These are phyloP conservation scores for Rhingia campestris DNA, from an alignment of 2,888 invertebrate genomes.

Conservation along the genomic window DNA sequence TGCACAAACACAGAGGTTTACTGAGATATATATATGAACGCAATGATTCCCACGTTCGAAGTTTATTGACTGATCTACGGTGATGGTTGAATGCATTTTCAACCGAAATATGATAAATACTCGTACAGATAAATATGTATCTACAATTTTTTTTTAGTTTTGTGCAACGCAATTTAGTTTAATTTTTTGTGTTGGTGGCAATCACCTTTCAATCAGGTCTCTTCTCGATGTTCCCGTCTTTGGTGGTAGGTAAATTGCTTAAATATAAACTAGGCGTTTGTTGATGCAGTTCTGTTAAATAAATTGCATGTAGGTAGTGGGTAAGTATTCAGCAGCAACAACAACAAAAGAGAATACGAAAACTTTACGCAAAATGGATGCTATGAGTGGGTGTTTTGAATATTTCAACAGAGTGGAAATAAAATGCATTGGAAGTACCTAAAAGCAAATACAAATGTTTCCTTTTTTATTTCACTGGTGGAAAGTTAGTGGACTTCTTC, in stretches of 20 bases:
- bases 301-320: slow-evolving; percentile 19
- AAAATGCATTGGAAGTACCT: too few species aligned
- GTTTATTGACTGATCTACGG: slow-evolving; percentile 58
- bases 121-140: slow-evolving; percentile 7
- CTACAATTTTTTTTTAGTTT: slow-evolving; percentile 2
- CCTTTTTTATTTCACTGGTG: too few species aligned
- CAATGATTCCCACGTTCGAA: slow-evolving; percentile 66
- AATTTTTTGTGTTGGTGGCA: slow-evolving; percentile 65
- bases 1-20: neutral
- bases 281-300: slow-evolving; percentile 42
- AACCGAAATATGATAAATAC: slow-evolving; percentile 21
- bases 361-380: neutral
- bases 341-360: neutral
- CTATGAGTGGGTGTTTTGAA: too few species aligned
- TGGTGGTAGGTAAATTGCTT: neutral
- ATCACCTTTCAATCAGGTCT: slow-evolving; percentile 66
- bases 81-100: slow-evolving; percentile 45
- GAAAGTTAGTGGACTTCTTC: too few species aligned
- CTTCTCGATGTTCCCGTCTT: slow-evolving; percentile 12
- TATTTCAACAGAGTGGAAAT: too few species aligned
- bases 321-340: neutral
- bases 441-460: too few species aligned
- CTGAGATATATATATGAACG: neutral
- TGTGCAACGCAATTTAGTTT: slow-evolving; percentile 41
- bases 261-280: neutral